A percentile compares a stretch with the other conserved stretches of the same genome.
Conservation (phyloP, 2,888 invertebrate genomes). For the Phytoseiulus persimilis region DNA sequence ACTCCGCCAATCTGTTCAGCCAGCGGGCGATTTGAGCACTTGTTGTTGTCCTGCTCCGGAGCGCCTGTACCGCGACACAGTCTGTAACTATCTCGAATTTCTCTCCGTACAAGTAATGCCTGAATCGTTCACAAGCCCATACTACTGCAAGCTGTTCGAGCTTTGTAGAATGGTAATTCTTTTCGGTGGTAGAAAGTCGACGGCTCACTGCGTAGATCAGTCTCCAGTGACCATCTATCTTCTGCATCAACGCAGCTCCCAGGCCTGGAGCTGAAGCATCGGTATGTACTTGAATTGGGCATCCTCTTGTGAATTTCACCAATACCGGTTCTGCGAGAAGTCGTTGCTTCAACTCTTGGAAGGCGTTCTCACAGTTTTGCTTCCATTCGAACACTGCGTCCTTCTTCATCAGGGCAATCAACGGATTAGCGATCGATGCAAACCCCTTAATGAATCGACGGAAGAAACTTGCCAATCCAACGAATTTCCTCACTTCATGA, state of each 20-base stretch:
- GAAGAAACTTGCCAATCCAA: conserved; percentile 43
- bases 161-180: background rate
- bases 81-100: conserved; percentile 17
- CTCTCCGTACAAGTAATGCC: background rate
- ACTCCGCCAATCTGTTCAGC: background rate
- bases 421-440: conserved; percentile 40
- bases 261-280: no score
- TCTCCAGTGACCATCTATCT: background rate
- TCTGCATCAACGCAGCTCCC: no score
- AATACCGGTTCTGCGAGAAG: conserved; percentile 41
- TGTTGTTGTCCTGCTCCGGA: background rate
- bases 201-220: background rate
- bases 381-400: conserved; percentile 41
- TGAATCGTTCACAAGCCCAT: conserved; percentile 7
- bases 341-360: conserved; percentile 33
- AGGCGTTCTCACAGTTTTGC: conserved; percentile 40
- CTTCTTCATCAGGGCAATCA: conserved; percentile 42
- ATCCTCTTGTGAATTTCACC: conserved; percentile 40
- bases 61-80: background rate
- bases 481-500: conserved; percentile 42
- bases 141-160: background rate
- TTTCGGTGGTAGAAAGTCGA: background rate
- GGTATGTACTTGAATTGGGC: no score
- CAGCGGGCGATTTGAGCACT: conserved; percentile 14
- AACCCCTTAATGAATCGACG: conserved; percentile 42